Percentiles rank a stretch among this genome's conserved stretches.
Evolutionary conservation across 2,888 invertebrate genomes (phyloP).

Genomic region (Timema podura): DNA sequence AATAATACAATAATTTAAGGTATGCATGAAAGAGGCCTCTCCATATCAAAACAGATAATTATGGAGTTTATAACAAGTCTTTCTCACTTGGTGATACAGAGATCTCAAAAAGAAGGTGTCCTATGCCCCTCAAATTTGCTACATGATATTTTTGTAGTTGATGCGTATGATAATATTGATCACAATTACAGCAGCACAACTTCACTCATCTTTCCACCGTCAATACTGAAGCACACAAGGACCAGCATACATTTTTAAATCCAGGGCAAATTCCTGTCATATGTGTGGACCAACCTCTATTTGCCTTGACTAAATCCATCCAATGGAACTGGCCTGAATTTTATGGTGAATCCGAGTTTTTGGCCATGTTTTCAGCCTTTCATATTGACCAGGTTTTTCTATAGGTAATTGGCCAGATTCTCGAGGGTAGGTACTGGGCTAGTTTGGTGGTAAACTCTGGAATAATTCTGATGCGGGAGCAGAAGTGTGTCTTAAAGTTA

Average conservation of each 20-base stretch:
- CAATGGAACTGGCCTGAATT: background rate
- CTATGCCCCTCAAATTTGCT: background rate
- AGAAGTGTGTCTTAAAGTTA: slow-evolving; percentile 11
- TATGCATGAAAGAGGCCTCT: background rate
- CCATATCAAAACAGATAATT: background rate
- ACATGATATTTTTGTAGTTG: background rate
- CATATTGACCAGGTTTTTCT: background rate
- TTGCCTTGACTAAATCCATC: slow-evolving; percentile 1
- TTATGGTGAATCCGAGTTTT: background rate
- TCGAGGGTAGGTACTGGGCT: background rate
- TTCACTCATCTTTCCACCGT: background rate
- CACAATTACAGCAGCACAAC: background rate
- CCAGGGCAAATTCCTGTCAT: background rate
- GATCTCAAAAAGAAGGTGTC: background rate
- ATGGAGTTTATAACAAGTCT: background rate
- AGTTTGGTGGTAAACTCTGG: slow-evolving; percentile 1
- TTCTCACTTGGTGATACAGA: background rate
- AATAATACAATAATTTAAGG: background rate
- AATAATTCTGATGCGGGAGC: background rate
- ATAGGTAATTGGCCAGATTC: background rate
- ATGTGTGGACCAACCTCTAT: background rate
- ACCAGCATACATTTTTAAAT: background rate
- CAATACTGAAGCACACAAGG: background rate
- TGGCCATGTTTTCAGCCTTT: no score
- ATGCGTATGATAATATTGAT: background rate